Evolutionary conservation across 2,888 invertebrate species (phyloP).

Genomic region (Ryuthela nishihirai): DNA sequence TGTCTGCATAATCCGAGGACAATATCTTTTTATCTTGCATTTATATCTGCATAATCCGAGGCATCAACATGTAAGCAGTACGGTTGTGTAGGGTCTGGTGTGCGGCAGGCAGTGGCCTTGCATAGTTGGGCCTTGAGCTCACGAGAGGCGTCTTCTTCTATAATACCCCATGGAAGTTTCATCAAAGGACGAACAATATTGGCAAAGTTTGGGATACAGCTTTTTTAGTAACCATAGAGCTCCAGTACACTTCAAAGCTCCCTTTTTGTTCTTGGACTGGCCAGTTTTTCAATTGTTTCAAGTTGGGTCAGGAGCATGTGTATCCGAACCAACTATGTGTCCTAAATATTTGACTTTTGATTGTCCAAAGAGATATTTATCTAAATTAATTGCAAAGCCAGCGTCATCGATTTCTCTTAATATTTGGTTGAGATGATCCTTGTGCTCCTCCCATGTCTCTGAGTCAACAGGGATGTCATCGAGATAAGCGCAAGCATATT

Average conservation of each 20-base stretch:
- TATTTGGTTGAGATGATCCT: neutral
- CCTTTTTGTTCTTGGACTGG: neutral
- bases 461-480: conserved; percentile 2
- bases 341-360: neutral
- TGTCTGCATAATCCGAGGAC: no score
- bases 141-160: no score
- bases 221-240: neutral
- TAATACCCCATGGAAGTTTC: no score
- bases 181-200: neutral
- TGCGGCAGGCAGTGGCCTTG: no score
- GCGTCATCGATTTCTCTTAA: neutral
- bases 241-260: neutral
- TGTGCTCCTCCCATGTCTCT: neutral
- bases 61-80: no score
- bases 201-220: neutral
- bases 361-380: neutral
- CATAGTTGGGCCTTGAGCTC: no score
- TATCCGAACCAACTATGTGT: neutral
- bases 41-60: no score
- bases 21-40: no score
- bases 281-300: neutral
- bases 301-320: neutral
- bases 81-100: no score
- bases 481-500: conserved; percentile 3
- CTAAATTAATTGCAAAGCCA: neutral